Percentiles rank a stretch among this genome's conserved stretches.
phyloP scores from a whole-genome alignment of 2,888 invertebrate species.

The Cistogaster globosa region DNA sequence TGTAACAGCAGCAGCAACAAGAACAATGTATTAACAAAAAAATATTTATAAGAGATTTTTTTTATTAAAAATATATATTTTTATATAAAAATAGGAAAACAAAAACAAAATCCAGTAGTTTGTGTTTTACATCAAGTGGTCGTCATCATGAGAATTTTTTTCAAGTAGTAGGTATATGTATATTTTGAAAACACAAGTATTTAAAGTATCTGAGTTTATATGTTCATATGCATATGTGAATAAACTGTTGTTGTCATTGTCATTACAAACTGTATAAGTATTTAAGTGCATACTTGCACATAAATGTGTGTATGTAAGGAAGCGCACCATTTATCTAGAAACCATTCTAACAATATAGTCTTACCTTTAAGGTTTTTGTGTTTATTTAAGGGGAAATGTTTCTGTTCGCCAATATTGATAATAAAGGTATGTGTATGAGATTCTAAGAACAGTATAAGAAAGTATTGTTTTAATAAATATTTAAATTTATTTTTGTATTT shows the following conservation, averaged over 20 bases:
- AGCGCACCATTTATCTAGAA: slow-evolving; percentile 22
- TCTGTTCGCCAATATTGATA: background rate
- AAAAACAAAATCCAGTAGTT: slow-evolving; percentile 36
- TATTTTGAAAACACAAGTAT: background rate
- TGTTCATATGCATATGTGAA: background rate
- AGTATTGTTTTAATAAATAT: slow-evolving; percentile 5
- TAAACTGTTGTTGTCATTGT: slow-evolving; percentile 34
- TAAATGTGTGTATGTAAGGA: background rate
- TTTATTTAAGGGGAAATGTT: slow-evolving; percentile 5
- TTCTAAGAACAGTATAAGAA: background rate
- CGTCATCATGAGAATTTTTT: slow-evolving; percentile 60
- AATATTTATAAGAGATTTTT: slow-evolving; percentile 4
- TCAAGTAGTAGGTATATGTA: slow-evolving; percentile 12
- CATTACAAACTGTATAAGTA: slow-evolving; percentile 29
- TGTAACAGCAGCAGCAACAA: slow-evolving; percentile 28
- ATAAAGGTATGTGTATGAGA: slow-evolving; percentile 16
- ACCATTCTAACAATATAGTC: slow-evolving; percentile 18
- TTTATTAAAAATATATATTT: background rate
- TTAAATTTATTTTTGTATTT: background rate
- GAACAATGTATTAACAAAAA: background rate
- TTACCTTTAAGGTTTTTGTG: slow-evolving; percentile 31
- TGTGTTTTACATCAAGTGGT: slow-evolving; percentile 69
- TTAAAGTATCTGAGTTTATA: background rate
- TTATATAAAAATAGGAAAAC: background rate
- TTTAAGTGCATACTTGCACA: slow-evolving; percentile 26